Conservation (phyloP, 2,888 invertebrate species). For the Allolobophora icterica region DNA sequence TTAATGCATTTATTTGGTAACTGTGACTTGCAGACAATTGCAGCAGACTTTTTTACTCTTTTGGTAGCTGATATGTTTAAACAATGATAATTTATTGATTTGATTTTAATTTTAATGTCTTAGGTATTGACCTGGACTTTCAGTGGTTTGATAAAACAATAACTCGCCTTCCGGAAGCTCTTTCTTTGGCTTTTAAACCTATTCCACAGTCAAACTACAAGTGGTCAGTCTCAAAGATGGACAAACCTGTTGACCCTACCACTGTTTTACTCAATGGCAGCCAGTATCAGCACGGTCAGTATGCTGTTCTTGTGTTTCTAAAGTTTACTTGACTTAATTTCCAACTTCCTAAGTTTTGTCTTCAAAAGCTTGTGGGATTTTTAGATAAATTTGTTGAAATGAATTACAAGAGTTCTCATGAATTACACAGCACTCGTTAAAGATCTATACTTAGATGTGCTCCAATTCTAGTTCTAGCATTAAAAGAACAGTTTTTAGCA, state of each 20-base stretch:
- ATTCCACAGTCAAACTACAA: conserved; percentile 36
- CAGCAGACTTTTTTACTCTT: not conserved
- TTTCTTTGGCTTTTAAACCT: conserved; percentile 55
- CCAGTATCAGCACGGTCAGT: conserved; percentile 58
- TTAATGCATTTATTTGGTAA: not conserved
- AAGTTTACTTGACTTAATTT: not conserved
- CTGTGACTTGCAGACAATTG: too few relatives aligned
- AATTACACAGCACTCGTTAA: not conserved
- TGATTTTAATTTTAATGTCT: not conserved
- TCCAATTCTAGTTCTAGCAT: not conserved
- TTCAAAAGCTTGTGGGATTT: not conserved
- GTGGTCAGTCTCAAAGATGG: conserved; percentile 56
- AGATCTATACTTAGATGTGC: not conserved
- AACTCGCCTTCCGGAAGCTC: conserved; percentile 58
- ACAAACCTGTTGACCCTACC: conserved; percentile 53
- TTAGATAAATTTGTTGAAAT: not conserved
- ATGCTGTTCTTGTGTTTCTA: conserved; percentile 26
- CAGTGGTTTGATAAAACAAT: conserved; percentile 56
- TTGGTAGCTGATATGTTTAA: not conserved
- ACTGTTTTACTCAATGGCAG: conserved; percentile 59
- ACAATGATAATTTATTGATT: not conserved
- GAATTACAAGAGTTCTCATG: not conserved
- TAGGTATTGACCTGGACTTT: conserved; percentile 55
- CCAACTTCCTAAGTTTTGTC: not conserved
- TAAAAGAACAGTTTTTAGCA: not conserved